phyloP scores from a whole-genome alignment of 2,113 vertebrate genomes.

The Charadrius vociferus region DNA sequence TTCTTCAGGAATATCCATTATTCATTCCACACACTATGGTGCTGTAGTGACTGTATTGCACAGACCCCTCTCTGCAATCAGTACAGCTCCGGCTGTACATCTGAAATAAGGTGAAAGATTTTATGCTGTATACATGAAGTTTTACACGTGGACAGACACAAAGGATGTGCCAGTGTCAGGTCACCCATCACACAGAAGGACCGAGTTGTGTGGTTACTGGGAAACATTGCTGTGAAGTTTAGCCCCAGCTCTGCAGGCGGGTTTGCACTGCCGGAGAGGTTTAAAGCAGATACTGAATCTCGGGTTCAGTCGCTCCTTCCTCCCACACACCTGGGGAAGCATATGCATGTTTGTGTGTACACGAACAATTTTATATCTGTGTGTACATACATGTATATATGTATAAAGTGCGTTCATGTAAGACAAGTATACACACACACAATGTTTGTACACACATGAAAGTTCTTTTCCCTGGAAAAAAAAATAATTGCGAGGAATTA shows the following conservation, averaged over 20 bases:
- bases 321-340: accelerated
- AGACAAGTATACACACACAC: too few relatives aligned
- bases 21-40: not conserved
- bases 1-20: not conserved
- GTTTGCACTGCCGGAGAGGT: not conserved
- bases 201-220: not conserved
- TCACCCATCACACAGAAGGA: not conserved
- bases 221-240: not conserved
- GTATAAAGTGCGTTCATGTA: too few relatives aligned
- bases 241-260: not conserved
- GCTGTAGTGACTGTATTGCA: not conserved
- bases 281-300: not conserved
- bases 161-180: accelerated
- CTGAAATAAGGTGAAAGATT: not conserved
- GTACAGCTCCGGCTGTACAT: not conserved
- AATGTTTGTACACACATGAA: too few relatives aligned
- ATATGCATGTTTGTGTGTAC: accelerated
- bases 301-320: accelerated
- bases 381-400: too few relatives aligned
- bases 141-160: not conserved
- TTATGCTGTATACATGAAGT: not conserved
- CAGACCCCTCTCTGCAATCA: not conserved
- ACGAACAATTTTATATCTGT: not conserved
- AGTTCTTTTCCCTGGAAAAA: too few relatives aligned
- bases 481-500: too few relatives aligned